Evolutionary conservation across 1,140 invertebrate genomes (phyloP).

Genomic region (Procambarus virginalis): DNA sequence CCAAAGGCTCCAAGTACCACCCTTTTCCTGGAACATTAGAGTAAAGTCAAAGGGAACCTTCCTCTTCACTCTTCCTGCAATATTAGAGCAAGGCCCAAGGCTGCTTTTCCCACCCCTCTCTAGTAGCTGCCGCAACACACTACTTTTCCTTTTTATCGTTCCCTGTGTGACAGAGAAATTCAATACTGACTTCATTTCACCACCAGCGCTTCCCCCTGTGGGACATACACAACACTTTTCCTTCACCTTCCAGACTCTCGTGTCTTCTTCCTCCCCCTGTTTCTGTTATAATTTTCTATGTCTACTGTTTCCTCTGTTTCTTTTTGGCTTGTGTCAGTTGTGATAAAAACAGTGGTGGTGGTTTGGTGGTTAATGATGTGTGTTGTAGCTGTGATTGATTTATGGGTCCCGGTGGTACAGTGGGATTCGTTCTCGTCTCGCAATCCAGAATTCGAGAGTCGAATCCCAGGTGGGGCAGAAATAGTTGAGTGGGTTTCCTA

Average conservation of each 20-base stretch:
- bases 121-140: neutral
- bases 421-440: too few species aligned
- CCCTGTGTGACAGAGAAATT: conserved; percentile 3
- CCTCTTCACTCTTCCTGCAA: too few species aligned
- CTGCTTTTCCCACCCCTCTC: neutral
- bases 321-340: neutral
- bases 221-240: neutral
- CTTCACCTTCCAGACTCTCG: neutral
- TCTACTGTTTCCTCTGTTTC: neutral
- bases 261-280: neutral
- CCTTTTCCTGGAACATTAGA: too few species aligned
- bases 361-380: neutral
- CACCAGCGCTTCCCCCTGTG: neutral
- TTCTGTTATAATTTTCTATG: neutral
- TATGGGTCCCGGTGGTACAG: too few species aligned
- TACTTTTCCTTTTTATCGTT: neutral
- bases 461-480: too few species aligned
- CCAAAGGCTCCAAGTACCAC: too few species aligned
- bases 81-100: too few species aligned
- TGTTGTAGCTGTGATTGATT: too few species aligned
- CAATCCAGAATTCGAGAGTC: too few species aligned
- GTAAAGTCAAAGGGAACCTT: too few species aligned
- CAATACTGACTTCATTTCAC: conserved; percentile 9
- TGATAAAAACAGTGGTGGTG: neutral
- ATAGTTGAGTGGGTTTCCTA: too few species aligned